Base-by-base conservation (phyloP, 2,797 vertebrate genomes). In the Botia kubotai region DNA sequence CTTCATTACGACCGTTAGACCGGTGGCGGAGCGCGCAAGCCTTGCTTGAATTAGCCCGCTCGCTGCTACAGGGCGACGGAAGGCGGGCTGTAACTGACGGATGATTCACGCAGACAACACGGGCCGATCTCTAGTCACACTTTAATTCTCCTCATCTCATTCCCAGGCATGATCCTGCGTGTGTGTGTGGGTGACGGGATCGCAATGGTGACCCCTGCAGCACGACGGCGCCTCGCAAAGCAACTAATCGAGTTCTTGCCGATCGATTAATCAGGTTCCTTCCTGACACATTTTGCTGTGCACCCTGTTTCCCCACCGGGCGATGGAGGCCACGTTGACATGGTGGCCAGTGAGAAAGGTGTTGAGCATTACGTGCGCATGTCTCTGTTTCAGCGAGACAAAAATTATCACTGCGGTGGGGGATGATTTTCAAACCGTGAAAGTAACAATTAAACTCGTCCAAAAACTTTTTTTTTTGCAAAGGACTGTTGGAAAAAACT, bases 11-110 rank as follows among this genome's bases (percentile, higher is more conserved):
- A 92, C 96, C 94, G 93, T 95, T 96, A 95, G 94, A 95, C 89
- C 93, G 93, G 88, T 91, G 90, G 93, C 92, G 91, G 95, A 93
- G 95, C 95, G 94, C 92, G 95, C 96, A 97, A 95, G 96, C 95
- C 96, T 96, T 96, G 95, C 89, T 91, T 94, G 91, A 97, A 96
- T 97, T 97, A 97, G 92, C 93, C 89, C 93, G 93, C 93, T 86
- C 86, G 74, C 39, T 63, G 87, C 73, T 72, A 82, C 85, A 21
- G 63, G 68, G 13, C 85, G 16, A 67, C 17, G 83, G 86, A 69
- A 79, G 14, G 80, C 84, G 80, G 88, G 86, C 85, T 80, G 88
- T 85, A 82, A 78, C 81, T 87, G 86, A 80, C 85, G 86, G 75
- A 82, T 82, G 80, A 77, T 77, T 77, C 69, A 66, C 68, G 14